Conservation (phyloP, 2,797 vertebrate species). For the Fistularia tabacaria region DNA sequence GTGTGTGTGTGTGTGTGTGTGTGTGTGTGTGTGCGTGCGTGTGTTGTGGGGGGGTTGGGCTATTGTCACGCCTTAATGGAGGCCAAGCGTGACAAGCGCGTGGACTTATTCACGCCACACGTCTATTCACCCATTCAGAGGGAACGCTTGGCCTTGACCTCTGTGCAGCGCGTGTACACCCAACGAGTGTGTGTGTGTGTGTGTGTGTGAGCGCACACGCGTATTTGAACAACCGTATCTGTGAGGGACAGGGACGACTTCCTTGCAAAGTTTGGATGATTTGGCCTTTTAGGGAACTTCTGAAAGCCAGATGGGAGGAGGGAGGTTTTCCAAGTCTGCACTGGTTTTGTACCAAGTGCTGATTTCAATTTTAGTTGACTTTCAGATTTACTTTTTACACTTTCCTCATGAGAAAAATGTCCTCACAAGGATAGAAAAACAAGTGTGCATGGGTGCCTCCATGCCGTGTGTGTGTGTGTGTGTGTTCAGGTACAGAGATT, state of each 20-base stretch:
- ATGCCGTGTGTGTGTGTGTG: constrained; percentile 20
- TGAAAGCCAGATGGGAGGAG: too few relatives aligned
- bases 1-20: constrained; percentile 40
- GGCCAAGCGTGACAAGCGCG: constrained; percentile 70
- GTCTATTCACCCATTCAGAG: constrained; percentile 78
- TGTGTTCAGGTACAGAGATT: too few relatives aligned
- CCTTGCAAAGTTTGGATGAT: too few relatives aligned
- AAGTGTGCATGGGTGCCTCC: constrained; percentile 18
- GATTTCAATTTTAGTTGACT: too few relatives aligned
- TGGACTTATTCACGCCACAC: constrained; percentile 85
- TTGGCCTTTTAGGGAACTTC: too few relatives aligned
- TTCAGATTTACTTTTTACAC: too few relatives aligned
- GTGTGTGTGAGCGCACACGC: too few relatives aligned
- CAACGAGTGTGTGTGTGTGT: constrained; percentile 15
- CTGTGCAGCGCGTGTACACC: constrained; percentile 42
- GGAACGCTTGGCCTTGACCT: constrained; percentile 77
- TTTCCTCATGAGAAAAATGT: too few relatives aligned
- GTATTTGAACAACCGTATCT: not conserved
- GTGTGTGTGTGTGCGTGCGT: constrained; percentile 36
- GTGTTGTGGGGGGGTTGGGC: constrained; percentile 51
- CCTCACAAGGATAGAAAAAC: constrained; percentile 8
- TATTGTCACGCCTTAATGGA: constrained; percentile 76
- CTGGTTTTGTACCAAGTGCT: too few relatives aligned
- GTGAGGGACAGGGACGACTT: too few relatives aligned
- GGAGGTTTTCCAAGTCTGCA: too few relatives aligned